phyloP scores from a whole-genome alignment of 2,888 invertebrate genomes.

The Pseudococcus longispinus region DNA sequence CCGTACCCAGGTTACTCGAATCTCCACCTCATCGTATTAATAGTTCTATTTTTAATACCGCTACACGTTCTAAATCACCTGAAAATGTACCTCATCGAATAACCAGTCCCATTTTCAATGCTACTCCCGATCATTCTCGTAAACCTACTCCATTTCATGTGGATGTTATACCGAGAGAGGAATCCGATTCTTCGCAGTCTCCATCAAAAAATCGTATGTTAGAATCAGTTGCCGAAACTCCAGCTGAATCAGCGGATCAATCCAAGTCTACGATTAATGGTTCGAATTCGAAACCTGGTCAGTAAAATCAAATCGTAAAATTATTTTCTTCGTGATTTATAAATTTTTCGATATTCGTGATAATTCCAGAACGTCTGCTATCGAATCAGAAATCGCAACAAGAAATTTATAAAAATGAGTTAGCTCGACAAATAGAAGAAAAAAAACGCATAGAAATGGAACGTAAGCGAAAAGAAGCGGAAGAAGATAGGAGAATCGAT shows the following conservation, averaged over 20 bases:
- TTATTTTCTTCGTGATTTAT: neutral
- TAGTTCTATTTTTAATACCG: neutral
- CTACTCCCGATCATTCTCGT: neutral
- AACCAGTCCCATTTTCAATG: neutral
- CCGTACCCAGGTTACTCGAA: neutral
- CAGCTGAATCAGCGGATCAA: neutral
- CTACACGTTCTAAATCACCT: neutral
- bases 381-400: neutral
- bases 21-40: neutral
- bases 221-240: neutral
- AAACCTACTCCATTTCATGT: neutral
- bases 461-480: conserved; percentile 31
- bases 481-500: conserved; percentile 36
- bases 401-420: conserved; percentile 46
- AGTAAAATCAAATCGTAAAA: neutral
- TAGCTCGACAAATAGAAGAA: conserved; percentile 51
- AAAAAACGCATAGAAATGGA: conserved; percentile 34
- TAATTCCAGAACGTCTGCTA: neutral
- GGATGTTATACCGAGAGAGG: neutral
- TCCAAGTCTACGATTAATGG: neutral
- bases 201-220: neutral
- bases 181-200: neutral
- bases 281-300: neutral
- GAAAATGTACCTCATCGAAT: neutral
- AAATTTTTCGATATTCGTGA: neutral